Evolutionary conservation across 2,797 vertebrate genomes (phyloP).

Genomic region (Apogon talboti): DNA sequence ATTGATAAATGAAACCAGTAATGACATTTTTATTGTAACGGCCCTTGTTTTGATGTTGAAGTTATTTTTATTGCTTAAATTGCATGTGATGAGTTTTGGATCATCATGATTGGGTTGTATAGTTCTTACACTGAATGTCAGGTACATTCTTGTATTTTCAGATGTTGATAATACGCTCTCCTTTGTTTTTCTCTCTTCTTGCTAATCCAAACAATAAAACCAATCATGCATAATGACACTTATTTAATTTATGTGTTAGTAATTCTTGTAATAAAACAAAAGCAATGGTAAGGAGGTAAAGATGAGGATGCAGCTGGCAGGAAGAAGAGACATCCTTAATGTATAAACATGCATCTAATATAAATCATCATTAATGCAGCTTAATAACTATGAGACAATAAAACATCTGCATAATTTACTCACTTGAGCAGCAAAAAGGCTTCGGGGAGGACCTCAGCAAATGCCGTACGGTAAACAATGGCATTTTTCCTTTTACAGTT

Average conservation of each 20-base stretch:
- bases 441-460: slow-evolving; percentile 92
- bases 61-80: no score
- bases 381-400: not conserved
- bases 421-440: slow-evolving; percentile 92
- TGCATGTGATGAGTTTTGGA: no score
- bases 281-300: slow-evolving; percentile 1
- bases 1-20: no score
- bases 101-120: no score
- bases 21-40: no score
- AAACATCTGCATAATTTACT: slow-evolving; percentile 63
- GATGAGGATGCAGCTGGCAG: slow-evolving; percentile 2
- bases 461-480: slow-evolving; percentile 92
- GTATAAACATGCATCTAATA: not conserved
- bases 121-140: no score
- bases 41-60: no score
- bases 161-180: no score
- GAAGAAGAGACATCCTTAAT: not conserved
- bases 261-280: slow-evolving; percentile 9
- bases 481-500: slow-evolving; percentile 98
- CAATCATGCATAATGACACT: slow-evolving; percentile 9
- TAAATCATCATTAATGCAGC: not conserved
- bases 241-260: slow-evolving; percentile 22
- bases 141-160: no score
- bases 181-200: no score
- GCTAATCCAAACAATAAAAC: no score